Conservation (phyloP, 1,140 invertebrate genomes). For the Stegodyphus dumicola region DNA sequence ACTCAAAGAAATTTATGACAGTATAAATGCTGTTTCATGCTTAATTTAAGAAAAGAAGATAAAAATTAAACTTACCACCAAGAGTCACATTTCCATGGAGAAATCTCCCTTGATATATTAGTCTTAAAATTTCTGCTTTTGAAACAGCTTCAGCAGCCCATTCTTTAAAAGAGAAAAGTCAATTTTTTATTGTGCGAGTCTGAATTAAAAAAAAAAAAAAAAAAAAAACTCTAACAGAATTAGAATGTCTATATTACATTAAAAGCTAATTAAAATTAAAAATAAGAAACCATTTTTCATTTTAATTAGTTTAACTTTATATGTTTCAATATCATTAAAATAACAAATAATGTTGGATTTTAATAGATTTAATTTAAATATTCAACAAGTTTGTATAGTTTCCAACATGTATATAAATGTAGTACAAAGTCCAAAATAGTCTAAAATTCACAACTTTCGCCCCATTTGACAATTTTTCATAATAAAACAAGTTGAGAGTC, state of each 20-base stretch:
- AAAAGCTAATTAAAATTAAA: background rate
- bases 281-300: background rate
- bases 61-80: slow-evolving; percentile 43
- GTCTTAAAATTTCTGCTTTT: slow-evolving; percentile 94
- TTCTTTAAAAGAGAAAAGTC: slow-evolving; percentile 74
- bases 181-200: no score
- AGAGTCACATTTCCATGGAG: slow-evolving; percentile 97
- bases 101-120: slow-evolving; percentile 99
- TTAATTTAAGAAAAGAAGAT: no score
- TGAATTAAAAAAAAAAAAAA: background rate
- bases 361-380: no score
- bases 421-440: no score
- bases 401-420: no score
- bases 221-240: background rate
- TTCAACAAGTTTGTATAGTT: no score
- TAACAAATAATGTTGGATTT: no score
- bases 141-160: slow-evolving; percentile 95
- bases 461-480: no score
- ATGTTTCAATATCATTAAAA: background rate
- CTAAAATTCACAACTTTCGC: no score
- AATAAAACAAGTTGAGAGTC: no score
- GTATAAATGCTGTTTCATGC: no score
- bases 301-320: background rate
- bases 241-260: background rate
- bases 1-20: no score